These are phyloP conservation scores for Helostoma temminkii DNA, from an alignment of 2,797 vertebrate species.

Conservation along the genomic window DNA sequence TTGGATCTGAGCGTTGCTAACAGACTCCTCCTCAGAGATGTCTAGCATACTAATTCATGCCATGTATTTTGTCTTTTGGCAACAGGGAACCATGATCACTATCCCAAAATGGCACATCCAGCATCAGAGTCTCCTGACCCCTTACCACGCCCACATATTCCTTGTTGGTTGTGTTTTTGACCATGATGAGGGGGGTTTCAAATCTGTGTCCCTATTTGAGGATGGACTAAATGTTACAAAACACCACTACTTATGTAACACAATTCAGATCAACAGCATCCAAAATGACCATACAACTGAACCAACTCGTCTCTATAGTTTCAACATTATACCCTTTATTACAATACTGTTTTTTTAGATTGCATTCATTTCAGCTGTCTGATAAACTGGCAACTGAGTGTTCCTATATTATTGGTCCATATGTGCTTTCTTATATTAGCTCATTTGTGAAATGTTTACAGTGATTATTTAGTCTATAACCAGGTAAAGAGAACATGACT, in stretches of 20 bases:
- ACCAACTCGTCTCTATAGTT: background rate
- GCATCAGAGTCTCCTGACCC: slow-evolving; percentile 7
- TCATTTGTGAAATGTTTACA: background rate
- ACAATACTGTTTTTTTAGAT: background rate
- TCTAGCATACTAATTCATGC: slow-evolving; percentile 24
- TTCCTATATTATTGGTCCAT: background rate
- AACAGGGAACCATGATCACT: slow-evolving; percentile 16
- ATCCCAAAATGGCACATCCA: slow-evolving; percentile 19
- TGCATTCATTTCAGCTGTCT: background rate
- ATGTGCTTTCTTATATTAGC: background rate
- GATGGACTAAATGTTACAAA: background rate
- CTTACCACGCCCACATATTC: background rate
- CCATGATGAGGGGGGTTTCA: slow-evolving; percentile 1
- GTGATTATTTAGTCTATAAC: background rate
- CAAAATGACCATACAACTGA: slow-evolving; percentile 3
- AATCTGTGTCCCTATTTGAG: background rate
- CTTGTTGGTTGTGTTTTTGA: slow-evolving; percentile 16
- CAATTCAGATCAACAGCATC: background rate
- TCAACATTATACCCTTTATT: background rate
- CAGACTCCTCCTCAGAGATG: slow-evolving; percentile 49
- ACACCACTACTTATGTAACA: slow-evolving; percentile 2
- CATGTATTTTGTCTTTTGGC: slow-evolving; percentile 29
- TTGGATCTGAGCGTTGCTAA: slow-evolving; percentile 56
- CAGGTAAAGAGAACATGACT: background rate
- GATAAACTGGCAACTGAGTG: background rate